phyloP scores from a whole-genome alignment of 2,797 vertebrate species.

The Gobio occitaniae region DNA sequence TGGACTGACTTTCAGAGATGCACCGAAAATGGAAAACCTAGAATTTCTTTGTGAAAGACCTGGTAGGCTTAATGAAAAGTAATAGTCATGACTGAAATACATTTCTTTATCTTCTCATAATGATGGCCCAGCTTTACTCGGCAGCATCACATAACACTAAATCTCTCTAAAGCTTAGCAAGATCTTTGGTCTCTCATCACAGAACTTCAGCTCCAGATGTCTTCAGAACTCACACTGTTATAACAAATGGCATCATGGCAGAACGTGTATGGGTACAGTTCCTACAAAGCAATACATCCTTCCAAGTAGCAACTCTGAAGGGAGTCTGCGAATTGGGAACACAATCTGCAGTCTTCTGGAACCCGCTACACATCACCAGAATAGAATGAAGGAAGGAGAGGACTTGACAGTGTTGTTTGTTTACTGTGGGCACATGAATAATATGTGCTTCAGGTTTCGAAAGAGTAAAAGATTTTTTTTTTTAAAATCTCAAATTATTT shows the following conservation, averaged over 20 bases:
- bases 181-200: neutral
- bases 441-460: neutral
- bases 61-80: conserved; percentile 46
- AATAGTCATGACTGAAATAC: conserved; percentile 20
- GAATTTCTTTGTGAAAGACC: conserved; percentile 45
- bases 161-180: conserved; percentile 10
- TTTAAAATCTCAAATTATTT: neutral
- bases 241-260: conserved; percentile 13
- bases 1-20: conserved; percentile 47
- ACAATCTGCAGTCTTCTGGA: conserved; percentile 32
- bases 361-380: neutral
- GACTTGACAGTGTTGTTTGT: neutral
- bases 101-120: conserved; percentile 6
- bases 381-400: conserved; percentile 1
- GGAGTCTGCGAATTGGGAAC: neutral
- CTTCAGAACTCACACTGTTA: conserved; percentile 7
- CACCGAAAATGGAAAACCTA: conserved; percentile 41
- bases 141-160: neutral
- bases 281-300: conserved; percentile 6
- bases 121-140: neutral
- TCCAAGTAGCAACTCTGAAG: conserved; percentile 10
- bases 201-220: conserved; percentile 8
- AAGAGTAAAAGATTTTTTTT: neutral
- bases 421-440: neutral
- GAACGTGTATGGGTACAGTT: neutral